Evolutionary conservation across 2,797 vertebrate species (phyloP).

Genomic region (Halcyon badia): DNA sequence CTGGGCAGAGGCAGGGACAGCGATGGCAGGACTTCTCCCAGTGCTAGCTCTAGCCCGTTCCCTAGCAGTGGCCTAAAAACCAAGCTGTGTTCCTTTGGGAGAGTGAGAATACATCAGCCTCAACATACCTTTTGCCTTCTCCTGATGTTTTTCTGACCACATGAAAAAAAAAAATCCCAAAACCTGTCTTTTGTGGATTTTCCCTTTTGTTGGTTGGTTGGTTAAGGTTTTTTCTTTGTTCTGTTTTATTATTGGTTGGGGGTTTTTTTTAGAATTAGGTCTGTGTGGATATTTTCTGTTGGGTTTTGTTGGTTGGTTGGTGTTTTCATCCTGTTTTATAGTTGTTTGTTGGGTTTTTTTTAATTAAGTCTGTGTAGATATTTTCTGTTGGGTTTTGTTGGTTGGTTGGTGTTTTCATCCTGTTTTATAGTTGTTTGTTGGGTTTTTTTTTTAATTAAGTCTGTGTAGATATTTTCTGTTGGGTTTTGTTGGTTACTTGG

Average conservation of each 20-base stretch:
- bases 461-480: background rate
- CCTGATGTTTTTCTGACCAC: background rate
- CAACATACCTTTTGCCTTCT: background rate
- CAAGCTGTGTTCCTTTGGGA: background rate
- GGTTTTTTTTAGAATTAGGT: background rate
- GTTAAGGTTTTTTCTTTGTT: background rate
- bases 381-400: too few relatives aligned
- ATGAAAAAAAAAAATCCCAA: background rate
- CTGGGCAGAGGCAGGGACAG: background rate
- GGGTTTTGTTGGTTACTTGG: too few relatives aligned
- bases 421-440: too few relatives aligned
- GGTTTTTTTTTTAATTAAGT: background rate
- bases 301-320: too few relatives aligned
- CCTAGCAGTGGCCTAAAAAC: background rate
- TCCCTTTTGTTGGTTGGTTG: background rate
- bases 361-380: too few relatives aligned
- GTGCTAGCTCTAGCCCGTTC: background rate
- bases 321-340: rapidly evolving
- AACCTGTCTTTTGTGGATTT: background rate
- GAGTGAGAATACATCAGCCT: background rate
- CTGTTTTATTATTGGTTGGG: too few relatives aligned
- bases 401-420: background rate
- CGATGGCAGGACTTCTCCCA: background rate
- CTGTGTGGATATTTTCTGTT: background rate
- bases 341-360: too few relatives aligned